Evolutionary conservation across 2,888 invertebrate species (phyloP).

Genomic region (Aphidoletes aphidimyza): DNA sequence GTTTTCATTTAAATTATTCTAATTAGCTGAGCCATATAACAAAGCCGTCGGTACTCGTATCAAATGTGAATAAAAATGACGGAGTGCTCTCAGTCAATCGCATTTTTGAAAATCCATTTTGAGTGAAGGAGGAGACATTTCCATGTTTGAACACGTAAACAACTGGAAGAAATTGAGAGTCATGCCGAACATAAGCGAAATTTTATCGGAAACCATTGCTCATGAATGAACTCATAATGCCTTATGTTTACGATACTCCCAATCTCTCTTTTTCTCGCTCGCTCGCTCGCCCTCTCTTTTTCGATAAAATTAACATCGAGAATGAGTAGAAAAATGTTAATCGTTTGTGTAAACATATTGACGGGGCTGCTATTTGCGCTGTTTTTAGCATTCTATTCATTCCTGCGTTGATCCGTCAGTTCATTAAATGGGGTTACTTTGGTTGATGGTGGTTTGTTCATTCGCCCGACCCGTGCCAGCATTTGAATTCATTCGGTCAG

Average conservation of each 20-base stretch:
- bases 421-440: neutral
- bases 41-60: neutral
- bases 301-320: constrained; percentile 12
- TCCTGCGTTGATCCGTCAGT: neutral
- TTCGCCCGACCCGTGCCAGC: too few species aligned
- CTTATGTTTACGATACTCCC: neutral
- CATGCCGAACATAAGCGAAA: neutral
- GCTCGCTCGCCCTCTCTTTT: too few species aligned
- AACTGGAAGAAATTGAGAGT: neutral
- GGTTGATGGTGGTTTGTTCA: too few species aligned
- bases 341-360: constrained; percentile 20
- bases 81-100: neutral
- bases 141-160: neutral
- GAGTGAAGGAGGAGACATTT: neutral
- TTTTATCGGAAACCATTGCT: neutral
- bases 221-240: neutral
- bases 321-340: constrained; percentile 51
- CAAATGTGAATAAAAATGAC: neutral
- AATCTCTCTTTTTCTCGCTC: too few species aligned
- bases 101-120: neutral
- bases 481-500: too few species aligned
- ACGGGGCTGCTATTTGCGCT: neutral
- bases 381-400: neutral
- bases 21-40: neutral
- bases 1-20: neutral